Base-by-base conservation (phyloP, 2,113 vertebrate species). In the Notothenia coriiceps region DNA sequence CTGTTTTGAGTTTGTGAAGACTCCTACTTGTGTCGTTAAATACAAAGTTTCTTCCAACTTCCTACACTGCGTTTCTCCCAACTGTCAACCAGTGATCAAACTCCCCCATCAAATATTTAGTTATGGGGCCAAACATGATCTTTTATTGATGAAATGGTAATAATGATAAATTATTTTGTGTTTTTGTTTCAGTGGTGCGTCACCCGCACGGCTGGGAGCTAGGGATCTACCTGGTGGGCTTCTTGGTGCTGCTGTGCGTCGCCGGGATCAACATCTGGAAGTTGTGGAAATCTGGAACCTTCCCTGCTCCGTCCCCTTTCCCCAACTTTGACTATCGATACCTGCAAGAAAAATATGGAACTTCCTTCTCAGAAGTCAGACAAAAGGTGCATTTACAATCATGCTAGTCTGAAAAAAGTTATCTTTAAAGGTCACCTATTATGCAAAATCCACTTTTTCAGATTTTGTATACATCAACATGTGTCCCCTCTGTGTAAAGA, bases 241-340 rank as follows among this genome's bases (percentile, higher is more conserved):
- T 98, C 63, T 66, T 98, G 54, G 93, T 93, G 2, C 93, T 99
- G 84, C 95, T 99, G 78, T 94, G 86, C 2, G 92, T 98, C 0
- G 96, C 97, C 0, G 97, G 95, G 1, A 63, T 98, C 84, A 99
- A 97, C 92, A 95, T 99, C 77, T 99, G 98, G 98, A 99, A 96
- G 87, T 92, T 99, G 43, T 99, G 97, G 96, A 97, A 95, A 18
- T 99, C 98, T 0, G 98, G 98, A 12, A 95, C 92, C 62, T 99
- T 97, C 90, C 97, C 98, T 0, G 93, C 96, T 0, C 98, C 98
- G 0, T 98, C 98, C 1, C 98, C 98, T 0, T 99, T 98, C 89
- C 98, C 98, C 2, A 99, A 99, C 93, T 99, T 99, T 6, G 96
- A 99, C 93, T 97, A 98, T 89, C 94, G 96, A 2, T 99, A 99